These are phyloP conservation scores for Grantiella picta DNA, from an alignment of 2,113 vertebrate genomes.

Conservation along the genomic window DNA sequence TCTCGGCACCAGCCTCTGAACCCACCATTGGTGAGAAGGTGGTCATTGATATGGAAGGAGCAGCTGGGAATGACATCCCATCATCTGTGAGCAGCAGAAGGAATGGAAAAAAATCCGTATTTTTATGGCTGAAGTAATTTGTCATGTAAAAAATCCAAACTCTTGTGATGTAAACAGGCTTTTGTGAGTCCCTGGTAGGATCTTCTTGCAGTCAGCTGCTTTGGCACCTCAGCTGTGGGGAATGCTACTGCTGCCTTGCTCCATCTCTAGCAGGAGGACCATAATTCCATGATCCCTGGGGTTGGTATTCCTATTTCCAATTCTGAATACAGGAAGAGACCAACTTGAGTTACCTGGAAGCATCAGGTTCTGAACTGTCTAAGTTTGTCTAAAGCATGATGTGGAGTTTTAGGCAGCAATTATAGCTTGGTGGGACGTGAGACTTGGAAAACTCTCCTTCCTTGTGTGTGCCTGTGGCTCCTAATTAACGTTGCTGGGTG, in stretches of 20 bases:
- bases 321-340: not conserved
- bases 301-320: not conserved
- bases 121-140: not conserved
- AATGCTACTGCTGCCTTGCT: not conserved
- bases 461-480: not conserved
- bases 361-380: not conserved
- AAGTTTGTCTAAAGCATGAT: not conserved
- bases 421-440: not conserved
- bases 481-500: not conserved
- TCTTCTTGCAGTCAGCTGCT: not conserved
- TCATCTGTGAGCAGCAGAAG: not conserved
- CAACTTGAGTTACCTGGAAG: not conserved
- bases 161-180: not conserved
- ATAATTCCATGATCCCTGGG: not conserved
- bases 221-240: not conserved
- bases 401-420: not conserved
- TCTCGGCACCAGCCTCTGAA: not conserved
- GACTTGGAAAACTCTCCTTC: not conserved
- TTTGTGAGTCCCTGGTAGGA: not conserved
- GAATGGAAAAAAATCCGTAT: not conserved
- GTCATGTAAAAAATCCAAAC: not conserved
- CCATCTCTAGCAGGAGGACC: not conserved
- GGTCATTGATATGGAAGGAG: not conserved
- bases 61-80: accelerated
- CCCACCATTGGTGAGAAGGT: not conserved